phyloP scores from a whole-genome alignment of 1,140 invertebrate species.

The Homalodisca vitripennis region DNA sequence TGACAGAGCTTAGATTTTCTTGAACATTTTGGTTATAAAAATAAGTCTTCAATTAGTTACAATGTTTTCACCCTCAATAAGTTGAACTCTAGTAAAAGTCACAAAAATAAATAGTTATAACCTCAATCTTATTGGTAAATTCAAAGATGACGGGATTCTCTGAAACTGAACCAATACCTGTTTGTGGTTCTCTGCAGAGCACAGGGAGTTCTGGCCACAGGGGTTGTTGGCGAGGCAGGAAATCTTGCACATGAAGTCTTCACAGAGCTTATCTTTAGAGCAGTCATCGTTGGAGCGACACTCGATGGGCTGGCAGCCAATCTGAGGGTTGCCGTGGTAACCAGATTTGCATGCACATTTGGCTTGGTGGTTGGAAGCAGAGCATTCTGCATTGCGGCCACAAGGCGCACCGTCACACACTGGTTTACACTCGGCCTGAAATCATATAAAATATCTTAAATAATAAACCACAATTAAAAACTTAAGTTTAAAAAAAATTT shows the following conservation, averaged over 20 bases:
- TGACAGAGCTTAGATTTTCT: too few relatives aligned
- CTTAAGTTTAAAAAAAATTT: too few relatives aligned
- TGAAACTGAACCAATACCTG: conserved; percentile 54
- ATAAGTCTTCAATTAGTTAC: too few relatives aligned
- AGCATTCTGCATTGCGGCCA: conserved; percentile 77
- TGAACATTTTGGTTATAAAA: too few relatives aligned
- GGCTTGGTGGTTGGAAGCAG: conserved; percentile 64
- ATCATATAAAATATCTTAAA: too few relatives aligned
- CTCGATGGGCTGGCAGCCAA: conserved; percentile 75
- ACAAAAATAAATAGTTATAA: too few relatives aligned
- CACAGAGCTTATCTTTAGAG: conserved; percentile 77
- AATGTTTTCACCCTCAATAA: too few relatives aligned
- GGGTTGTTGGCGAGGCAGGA: conserved; percentile 77
- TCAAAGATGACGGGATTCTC: too few relatives aligned
- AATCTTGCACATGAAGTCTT: conserved; percentile 77
- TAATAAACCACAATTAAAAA: too few relatives aligned
- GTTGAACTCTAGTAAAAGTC: too few relatives aligned
- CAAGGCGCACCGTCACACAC: conserved; percentile 68
- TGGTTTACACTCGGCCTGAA: conserved; percentile 63
- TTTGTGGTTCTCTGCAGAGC: conserved; percentile 73
- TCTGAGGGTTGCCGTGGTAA: conserved; percentile 74
- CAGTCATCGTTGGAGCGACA: conserved; percentile 71
- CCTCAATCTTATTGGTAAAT: too few relatives aligned
- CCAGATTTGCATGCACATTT: conserved; percentile 74
- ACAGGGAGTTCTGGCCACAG: conserved; percentile 80